These are phyloP conservation scores for Eucera pruinosa DNA, from an alignment of 2,888 invertebrate genomes.

Conservation along the genomic window DNA sequence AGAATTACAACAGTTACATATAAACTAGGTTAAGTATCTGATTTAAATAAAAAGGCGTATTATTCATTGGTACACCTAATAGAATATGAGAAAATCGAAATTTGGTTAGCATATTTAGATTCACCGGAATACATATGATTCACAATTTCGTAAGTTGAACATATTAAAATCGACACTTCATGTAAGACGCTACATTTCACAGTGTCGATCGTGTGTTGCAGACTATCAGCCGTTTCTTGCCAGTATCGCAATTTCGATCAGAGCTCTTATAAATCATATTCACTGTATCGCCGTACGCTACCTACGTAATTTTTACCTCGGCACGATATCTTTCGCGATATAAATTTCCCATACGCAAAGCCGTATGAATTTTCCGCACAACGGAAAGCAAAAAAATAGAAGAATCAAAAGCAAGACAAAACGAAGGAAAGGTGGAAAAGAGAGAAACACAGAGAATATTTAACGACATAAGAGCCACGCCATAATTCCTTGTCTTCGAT, in stretches of 20 bases:
- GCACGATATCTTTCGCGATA: not conserved
- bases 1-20: too few species aligned
- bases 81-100: too few species aligned
- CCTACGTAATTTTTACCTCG: not conserved
- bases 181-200: too few species aligned
- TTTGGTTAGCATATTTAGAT: too few species aligned
- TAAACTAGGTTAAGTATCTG: too few species aligned
- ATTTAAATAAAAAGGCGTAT: too few species aligned
- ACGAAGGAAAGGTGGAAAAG: not conserved
- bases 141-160: too few species aligned
- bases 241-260: not conserved
- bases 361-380: not conserved
- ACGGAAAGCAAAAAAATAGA: not conserved
- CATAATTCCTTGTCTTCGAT: conserved; percentile 21
- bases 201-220: too few species aligned
- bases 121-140: too few species aligned
- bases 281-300: not conserved
- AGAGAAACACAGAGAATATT: not conserved
- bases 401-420: not conserved
- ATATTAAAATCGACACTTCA: too few species aligned
- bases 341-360: not conserved
- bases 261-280: not conserved
- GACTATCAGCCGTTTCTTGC: not conserved
- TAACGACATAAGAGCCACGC: not conserved
- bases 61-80: too few species aligned